Evolutionary conservation across 2,113 vertebrate species (phyloP), one percentile per base, ranked within the genome.

Genomic region (Antechinus flavipes): DNA sequence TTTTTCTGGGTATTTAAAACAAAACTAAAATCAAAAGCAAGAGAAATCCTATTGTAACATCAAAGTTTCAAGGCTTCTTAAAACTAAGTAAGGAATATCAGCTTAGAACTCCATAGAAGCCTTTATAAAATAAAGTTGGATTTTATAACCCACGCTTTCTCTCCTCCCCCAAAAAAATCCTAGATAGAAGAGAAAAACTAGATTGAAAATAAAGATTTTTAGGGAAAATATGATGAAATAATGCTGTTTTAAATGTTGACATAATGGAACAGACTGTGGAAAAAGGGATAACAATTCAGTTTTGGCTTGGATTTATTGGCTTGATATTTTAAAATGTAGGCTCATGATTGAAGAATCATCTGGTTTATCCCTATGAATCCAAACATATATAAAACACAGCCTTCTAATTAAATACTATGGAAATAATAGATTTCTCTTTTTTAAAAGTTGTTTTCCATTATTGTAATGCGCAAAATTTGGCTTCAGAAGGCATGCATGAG

Each of bases 221-320:
- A n/a, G n/a, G 68, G 68, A 84, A 84, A 84, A 84, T 84, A 84
- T 84, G 68, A 84, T 84, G 68, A 42, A 84, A 84, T 84, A 84
- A 84, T 84, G 19, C n/a, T 84, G 6, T 42, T 42, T 42, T 84
- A 84, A 42, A 42, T 42, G n/a, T 84, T 84, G 68, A 84, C 35
- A 84, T 22, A 42, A 16, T 84, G 68, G 68, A 84, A 84, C 68
- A 42, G 68, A 42, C 19, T 84, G n/a, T 84, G 68, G 68, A 84
- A 84, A 84, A 84, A 84, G 35, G n/a, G 19, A 42, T 84, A 84
- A 84, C 42, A 84, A 84, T 84, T 84, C 68, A 84, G 35, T 84
- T 84, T 84, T 84, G 68, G 68, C 68, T 42, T 84, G 14, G 68
- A 35, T 23, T 84, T 84, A 84, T 84, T 84, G 68, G n/a, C 68